phyloP scores from a whole-genome alignment of 2,888 invertebrate genomes.

The Petrolisthes cinctipes region DNA sequence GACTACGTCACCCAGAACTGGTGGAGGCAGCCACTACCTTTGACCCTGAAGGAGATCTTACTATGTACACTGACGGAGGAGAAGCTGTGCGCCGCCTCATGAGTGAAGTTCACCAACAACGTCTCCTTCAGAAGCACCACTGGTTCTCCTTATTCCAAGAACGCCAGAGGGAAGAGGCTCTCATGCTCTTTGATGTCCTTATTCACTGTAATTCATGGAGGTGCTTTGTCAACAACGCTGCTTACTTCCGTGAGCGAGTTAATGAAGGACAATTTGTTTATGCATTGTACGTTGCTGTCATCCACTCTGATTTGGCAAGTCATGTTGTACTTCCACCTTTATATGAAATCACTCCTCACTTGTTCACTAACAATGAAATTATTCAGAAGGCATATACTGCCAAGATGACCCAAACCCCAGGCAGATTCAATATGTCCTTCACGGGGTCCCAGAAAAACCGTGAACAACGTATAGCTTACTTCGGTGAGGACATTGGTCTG shows the following conservation, averaged over 20 bases:
- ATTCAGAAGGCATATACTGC: constrained; percentile 72
- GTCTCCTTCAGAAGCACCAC: constrained; percentile 74
- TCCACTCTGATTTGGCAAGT: constrained; percentile 70
- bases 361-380: constrained; percentile 76
- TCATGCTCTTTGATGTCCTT: constrained; percentile 78
- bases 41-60: constrained; percentile 75
- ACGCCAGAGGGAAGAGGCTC: constrained; percentile 76
- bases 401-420: constrained; percentile 66
- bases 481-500: constrained; percentile 80
- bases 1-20: constrained; percentile 13
- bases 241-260: constrained; percentile 77
- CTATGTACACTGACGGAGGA: constrained; percentile 75
- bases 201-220: constrained; percentile 80
- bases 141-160: constrained; percentile 77
- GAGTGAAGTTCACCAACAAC: constrained; percentile 74
- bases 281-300: constrained; percentile 75
- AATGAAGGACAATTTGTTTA: constrained; percentile 79
- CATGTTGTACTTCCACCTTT: constrained; percentile 77
- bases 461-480: constrained; percentile 77
- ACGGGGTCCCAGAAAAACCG: constrained; percentile 70
- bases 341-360: constrained; percentile 78
- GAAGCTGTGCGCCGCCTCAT: constrained; percentile 75
- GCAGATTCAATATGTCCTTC: constrained; percentile 67
- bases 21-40: constrained; percentile 70
- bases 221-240: constrained; percentile 78